These are phyloP conservation scores for Spermophilus dauricus DNA, from an alignment of 2,113 vertebrate species.

Conservation along the genomic window DNA sequence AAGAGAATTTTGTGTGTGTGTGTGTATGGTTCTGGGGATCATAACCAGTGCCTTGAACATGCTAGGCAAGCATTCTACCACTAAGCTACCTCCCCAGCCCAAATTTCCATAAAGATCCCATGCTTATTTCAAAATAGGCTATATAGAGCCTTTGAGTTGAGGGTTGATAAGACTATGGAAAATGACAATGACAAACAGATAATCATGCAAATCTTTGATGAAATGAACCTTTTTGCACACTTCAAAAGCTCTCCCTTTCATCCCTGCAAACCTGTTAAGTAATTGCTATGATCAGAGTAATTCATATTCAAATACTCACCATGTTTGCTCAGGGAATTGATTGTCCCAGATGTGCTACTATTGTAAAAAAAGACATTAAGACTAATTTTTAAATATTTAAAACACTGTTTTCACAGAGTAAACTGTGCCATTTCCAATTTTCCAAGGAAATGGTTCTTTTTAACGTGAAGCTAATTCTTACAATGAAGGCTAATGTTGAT, in stretches of 20 bases:
- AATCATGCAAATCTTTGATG: constrained; percentile 43
- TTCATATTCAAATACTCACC: constrained; percentile 56
- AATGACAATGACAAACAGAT: constrained; percentile 25
- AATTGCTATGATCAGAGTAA: constrained; percentile 12
- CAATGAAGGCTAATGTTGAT: background rate
- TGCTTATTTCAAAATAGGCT: background rate
- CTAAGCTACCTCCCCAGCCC: too few species aligned
- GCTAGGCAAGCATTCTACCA: too few species aligned
- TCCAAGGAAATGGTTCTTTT: constrained; percentile 33
- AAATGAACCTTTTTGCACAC: constrained; percentile 32
- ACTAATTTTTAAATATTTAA: constrained; percentile 72
- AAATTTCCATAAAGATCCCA: background rate
- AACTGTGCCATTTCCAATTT: constrained; percentile 19
- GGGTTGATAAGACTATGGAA: constrained; percentile 11
- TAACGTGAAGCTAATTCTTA: constrained; percentile 25
- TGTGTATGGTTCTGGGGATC: too few species aligned
- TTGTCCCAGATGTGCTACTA: constrained; percentile 15
- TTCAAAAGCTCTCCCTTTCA: constrained; percentile 23
- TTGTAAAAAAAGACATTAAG: constrained; percentile 40
- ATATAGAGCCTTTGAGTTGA: background rate
- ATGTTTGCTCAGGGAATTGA: background rate
- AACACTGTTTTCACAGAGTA: constrained; percentile 60
- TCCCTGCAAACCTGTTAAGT: background rate
- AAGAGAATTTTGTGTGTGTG: too few species aligned
- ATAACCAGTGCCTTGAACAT: too few species aligned